Evolutionary conservation across 2,888 invertebrate species (phyloP), one percentile per base, ranked within the genome.

Genomic region (Phania funesta): DNA sequence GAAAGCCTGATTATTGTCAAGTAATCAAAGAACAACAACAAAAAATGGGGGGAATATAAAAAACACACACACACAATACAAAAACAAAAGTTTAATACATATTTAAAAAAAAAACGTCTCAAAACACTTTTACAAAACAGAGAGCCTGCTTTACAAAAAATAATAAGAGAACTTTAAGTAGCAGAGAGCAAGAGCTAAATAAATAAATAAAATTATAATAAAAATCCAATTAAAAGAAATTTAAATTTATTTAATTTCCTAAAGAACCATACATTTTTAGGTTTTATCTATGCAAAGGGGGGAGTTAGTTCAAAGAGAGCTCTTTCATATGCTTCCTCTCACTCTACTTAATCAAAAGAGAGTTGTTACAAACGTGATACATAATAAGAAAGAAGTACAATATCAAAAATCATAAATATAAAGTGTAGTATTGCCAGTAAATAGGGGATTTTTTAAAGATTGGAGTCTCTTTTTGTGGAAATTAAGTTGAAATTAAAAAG

Each of bases 141-240:
- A 73, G 71, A 70, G 65, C 20, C 41, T 58, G 35, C 44, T 67
- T 65, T 7, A 46, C 9, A 48, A 38, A 54, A 13, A 26, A 84
- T 86, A 86, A 86, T 82, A 84, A 85, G 87, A 88, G 86, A 86
- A 86, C 22, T 52, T n/a, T 9, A 48, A 41, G 29, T 52, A 58
- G 4, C 16, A 16, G 46, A 78, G 62, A 73, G 62, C 46, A 71
- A 78, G 48, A 71, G 58, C 18, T 67, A 62, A 68, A 68, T 48
- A 50, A 56, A 41, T 41, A 50, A 67, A 62, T 75, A 64, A 50
- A 76, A 80, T 70, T 50, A 60, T 60, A 76, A 68, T 58, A 58
- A 71, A 74, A 71, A 71, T 65, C 56, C 35, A 76, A 70, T 76
- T 70, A 64, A 70, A 80, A 70, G 50, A 64, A 80, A 76, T 79